Base-by-base conservation (phyloP, 2,113 vertebrate genomes). In the Penelope pileata region DNA sequence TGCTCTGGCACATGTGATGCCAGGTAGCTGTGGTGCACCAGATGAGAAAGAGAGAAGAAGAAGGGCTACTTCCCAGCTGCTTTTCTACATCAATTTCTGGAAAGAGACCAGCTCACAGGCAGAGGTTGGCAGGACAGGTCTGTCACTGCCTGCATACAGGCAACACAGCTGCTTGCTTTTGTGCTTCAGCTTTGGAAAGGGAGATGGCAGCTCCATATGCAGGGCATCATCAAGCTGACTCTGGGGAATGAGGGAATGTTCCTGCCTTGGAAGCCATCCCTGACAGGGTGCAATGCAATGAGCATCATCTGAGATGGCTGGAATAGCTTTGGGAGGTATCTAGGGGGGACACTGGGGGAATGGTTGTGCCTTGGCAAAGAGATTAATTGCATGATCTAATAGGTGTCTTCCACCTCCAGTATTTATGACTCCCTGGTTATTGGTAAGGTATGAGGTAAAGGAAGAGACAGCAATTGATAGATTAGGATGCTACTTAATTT, bases 401-500 rank as follows among this genome's bases (percentile, higher is more conserved):
- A 77, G 40, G 59, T 21, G 11, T 66, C 58, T 45, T 60, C 40
- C 24, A 79, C 45, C 30, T 66, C 27, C 32, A 54, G 21, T 64
- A 58, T 87, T 90, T 87, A 87, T 87, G 45, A 72, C n/a, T 77
- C 50, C 63, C n/a, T 86, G n/a, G 67, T 82, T 93, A 82, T 58
- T 88, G 36, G n/a, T 70, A 78, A 83, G 32, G 69, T 88, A 77
- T 60, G 51, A 92, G 27, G 34, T 40, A 81, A 26, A 81, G 19
- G 18, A 73, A 47, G 58, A 64, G 23, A 68, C 36, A 90, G 62
- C 17, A 69, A 24, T 2, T 80, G 75, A 82, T 91, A 27, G 53
- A 73, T 93, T 83, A 88, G n/a, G n/a, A 50, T 76, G 40, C 79
- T 76, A 51, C 53, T 50, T 91, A 62, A 69, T 95, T 91, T 95